Conservation (phyloP, 2,113 vertebrate genomes). For the Ammospiza caudacuta region DNA sequence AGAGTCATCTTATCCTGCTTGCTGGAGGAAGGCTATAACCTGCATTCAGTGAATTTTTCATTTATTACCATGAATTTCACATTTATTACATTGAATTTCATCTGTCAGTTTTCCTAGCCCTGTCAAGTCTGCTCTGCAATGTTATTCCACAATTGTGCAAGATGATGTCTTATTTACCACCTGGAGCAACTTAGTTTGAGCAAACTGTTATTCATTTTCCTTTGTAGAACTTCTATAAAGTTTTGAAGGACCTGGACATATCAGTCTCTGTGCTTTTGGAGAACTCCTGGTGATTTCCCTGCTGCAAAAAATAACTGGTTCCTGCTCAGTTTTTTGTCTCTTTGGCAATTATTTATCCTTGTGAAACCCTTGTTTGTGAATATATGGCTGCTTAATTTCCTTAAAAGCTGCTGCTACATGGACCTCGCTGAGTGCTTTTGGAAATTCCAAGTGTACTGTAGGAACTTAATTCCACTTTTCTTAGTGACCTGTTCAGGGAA, state of each 20-base stretch:
- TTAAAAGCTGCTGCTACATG: not conserved
- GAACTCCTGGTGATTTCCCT: not conserved
- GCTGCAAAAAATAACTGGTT: not conserved
- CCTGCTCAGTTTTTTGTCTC: not conserved
- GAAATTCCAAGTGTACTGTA: not conserved
- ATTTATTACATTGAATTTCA: not conserved
- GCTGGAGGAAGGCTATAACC: not conserved
- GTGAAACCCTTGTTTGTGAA: not conserved
- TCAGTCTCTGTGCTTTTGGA: not conserved
- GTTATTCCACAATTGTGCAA: not conserved
- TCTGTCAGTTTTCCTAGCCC: not conserved
- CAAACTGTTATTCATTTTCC: not conserved
- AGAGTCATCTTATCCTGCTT: not conserved
- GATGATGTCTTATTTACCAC: not conserved
- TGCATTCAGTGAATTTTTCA: not conserved
- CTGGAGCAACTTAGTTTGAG: not conserved
- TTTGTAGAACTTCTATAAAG: not conserved
- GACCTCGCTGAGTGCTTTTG: not conserved
- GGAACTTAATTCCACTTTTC: not conserved
- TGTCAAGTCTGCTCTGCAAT: not conserved
- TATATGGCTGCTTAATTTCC: not conserved
- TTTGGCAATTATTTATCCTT: not conserved
- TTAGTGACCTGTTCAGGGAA: not conserved
- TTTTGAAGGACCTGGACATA: not conserved
- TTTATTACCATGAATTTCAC: not conserved